These are phyloP conservation scores for Gymnothorax reevesii DNA, from an alignment of 2,797 vertebrate species.

Conservation along the genomic window DNA sequence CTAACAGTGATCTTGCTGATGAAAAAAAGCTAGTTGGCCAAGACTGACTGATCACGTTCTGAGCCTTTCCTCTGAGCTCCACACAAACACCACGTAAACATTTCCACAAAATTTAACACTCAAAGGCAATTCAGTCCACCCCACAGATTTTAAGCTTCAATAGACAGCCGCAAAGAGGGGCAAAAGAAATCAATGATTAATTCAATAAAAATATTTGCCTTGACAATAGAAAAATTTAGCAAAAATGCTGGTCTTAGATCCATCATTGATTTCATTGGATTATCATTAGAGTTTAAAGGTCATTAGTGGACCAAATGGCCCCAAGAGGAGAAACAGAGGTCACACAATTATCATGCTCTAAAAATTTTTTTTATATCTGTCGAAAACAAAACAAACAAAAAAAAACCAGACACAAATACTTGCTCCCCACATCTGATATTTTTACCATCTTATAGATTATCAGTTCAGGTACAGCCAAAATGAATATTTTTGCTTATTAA, in stretches of 20 bases:
- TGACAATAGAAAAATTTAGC: background rate
- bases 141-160: conserved; percentile 50
- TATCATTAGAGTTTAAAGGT: conserved; percentile 36
- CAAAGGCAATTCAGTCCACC: conserved; percentile 73
- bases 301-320: conserved; percentile 73
- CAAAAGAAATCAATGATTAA: conserved; percentile 6
- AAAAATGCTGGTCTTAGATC: background rate
- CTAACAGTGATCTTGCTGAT: background rate
- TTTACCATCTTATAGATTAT: conserved; percentile 44
- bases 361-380: conserved; percentile 60
- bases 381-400: conserved; percentile 70
- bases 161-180: background rate
- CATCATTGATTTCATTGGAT: background rate
- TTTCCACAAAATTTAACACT: conserved; percentile 46
- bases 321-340: conserved; percentile 65
- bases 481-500: background rate
- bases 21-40: background rate
- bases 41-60: conserved; percentile 20
- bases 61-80: conserved; percentile 78
- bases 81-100: conserved; percentile 43
- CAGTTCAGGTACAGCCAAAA: conserved; percentile 37
- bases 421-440: conserved; percentile 90
- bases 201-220: background rate
- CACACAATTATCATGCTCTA: conserved; percentile 75
- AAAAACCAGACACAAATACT: conserved; percentile 69